Evolutionary conservation across 2,797 vertebrate genomes (phyloP).

Genomic region (Liparis tanakae): DNA sequence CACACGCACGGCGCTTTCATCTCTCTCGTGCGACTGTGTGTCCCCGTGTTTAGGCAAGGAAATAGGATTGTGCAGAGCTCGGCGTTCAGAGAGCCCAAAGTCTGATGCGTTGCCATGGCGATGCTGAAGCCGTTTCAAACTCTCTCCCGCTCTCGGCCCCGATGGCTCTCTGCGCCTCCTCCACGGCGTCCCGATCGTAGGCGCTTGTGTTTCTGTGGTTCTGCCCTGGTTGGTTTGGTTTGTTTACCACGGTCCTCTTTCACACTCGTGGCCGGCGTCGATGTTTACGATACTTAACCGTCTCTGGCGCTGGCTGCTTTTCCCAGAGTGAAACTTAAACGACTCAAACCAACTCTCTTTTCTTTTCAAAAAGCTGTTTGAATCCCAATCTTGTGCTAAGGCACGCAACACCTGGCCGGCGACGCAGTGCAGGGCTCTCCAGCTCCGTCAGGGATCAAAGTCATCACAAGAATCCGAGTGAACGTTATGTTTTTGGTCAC

Average conservation of each 20-base stretch:
- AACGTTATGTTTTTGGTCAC: constrained; percentile 12
- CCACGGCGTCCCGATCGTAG: constrained; percentile 11
- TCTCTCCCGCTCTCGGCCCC: constrained; percentile 49
- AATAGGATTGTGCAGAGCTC: constrained; percentile 80
- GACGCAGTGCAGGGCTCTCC: constrained; percentile 11
- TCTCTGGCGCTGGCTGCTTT: constrained; percentile 23
- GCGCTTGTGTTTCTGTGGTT: not conserved
- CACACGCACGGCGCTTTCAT: constrained; percentile 72
- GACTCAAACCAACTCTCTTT: constrained; percentile 28
- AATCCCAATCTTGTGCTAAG: constrained; percentile 24
- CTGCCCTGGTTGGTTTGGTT: constrained; percentile 38
- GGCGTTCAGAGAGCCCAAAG: constrained; percentile 71
- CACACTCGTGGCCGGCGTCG: not conserved
- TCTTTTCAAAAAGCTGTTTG: constrained; percentile 26
- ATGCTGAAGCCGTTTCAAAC: constrained; percentile 65
- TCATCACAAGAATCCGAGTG: not conserved
- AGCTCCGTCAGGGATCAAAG: constrained; percentile 12
- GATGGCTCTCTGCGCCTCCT: constrained; percentile 47
- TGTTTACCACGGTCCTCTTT: constrained; percentile 37
- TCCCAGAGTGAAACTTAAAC: constrained; percentile 25
- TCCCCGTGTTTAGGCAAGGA: constrained; percentile 71
- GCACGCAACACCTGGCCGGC: constrained; percentile 17
- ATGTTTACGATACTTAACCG: constrained; percentile 19
- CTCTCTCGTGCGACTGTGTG: constrained; percentile 61
- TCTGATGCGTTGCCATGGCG: constrained; percentile 45